Evolutionary conservation across 1,140 invertebrate species (phyloP), one percentile per base, ranked within the genome.

Genomic region (Ectropis grisescens): DNA sequence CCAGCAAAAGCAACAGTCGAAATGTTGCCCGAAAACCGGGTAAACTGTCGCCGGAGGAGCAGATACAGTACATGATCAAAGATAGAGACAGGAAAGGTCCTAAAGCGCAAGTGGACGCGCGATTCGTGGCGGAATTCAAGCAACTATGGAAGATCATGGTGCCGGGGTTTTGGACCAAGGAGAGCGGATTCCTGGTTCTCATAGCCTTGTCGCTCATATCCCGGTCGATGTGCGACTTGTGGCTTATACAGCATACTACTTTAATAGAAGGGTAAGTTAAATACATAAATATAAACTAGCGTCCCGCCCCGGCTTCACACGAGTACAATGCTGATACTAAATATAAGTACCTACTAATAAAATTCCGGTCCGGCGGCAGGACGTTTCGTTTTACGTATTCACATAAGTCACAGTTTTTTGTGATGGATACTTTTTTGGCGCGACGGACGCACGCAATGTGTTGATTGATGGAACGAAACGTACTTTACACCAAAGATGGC

Each of bases 231-330:
- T 98, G 95, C 68, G 97, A 99, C 84, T 87, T 99, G 29, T 99
- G 96, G 95, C 91, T 98, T 84, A 99, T 99, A 47, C 91, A 94
- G 54, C 94, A 94, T 76, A 91, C 91, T 9, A 99, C 97, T 1
- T 85, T 93, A 35, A 91, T 98, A 56, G 97, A 99, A 87, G 94
- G 91, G 93, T 94, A 78, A 72, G 74, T 70, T 37, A 8, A 8
- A 3, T 19, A 4, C 16, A 19, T 19, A 4, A 19, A 3, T 19
- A 8, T 19, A 4, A 19, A 19, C 16, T 8, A 19, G 3, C 3
- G 16, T 19, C 3, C 8, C 3, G 16, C 3, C 3, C 16, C 16
- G 8, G 3, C 8, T 19, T 19, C 8, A 19, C 3, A 4, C 8
- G 8, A 19, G 8, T 8, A 8, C 8, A 19, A 19, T 4, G 8